Evolutionary conservation across 64 coral and sea anemone genomes (phyloP).

Genomic region (Actinia tenebrosa): DNA sequence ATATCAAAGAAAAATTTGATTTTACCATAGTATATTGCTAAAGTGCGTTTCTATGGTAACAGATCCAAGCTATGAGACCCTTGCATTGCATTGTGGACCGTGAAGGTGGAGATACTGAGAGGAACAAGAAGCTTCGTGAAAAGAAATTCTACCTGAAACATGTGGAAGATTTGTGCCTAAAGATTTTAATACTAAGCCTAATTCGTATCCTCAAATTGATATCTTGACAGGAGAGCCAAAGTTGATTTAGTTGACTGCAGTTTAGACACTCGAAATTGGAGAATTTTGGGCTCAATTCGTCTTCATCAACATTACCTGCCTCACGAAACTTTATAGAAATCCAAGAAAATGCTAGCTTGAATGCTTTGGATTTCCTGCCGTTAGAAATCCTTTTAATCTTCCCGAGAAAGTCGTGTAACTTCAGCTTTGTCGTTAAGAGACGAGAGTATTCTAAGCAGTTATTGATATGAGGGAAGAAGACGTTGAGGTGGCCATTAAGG

Average conservation of each 20-base stretch:
- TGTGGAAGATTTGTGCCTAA: neutral
- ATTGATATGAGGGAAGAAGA: slow-evolving; percentile 90
- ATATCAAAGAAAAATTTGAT: neutral
- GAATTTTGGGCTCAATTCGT: neutral
- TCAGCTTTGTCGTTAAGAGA: neutral
- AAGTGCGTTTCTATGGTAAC: neutral
- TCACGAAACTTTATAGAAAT: neutral
- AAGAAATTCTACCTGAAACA: neutral
- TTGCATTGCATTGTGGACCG: slow-evolving; percentile 22
- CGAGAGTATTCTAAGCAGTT: neutral
- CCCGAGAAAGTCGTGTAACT: neutral
- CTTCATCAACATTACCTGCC: neutral
- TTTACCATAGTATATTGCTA: neutral
- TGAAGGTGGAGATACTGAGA: slow-evolving; percentile 21
- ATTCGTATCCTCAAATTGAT: neutral
- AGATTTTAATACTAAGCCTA: neutral
- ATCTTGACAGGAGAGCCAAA: neutral
- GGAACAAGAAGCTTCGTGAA: neutral
- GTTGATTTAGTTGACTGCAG: neutral
- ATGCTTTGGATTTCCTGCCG: neutral
- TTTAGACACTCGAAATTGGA: neutral
- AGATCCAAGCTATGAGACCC: neutral
- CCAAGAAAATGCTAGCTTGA: neutral
- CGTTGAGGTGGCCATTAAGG: slow-evolving; percentile 97
- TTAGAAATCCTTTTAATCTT: neutral